These are phyloP conservation scores for Taenaris catops DNA, from an alignment of 2,888 invertebrate genomes.

Conservation along the genomic window DNA sequence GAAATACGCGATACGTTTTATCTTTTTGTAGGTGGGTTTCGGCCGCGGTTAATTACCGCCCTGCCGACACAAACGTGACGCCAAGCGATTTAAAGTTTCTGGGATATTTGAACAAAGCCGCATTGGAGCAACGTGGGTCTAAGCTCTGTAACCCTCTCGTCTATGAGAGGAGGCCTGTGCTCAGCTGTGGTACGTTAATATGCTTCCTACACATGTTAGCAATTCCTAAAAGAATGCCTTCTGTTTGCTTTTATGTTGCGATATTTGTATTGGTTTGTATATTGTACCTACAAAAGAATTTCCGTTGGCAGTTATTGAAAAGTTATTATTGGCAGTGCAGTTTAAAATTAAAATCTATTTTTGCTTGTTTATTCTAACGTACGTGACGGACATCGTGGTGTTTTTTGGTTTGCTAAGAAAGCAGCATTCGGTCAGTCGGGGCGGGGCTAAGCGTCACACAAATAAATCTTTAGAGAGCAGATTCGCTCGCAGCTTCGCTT, in stretches of 20 bases:
- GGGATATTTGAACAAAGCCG: too few species aligned
- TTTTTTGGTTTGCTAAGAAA: constrained; percentile 43
- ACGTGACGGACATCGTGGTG: constrained; percentile 36
- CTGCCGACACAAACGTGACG: too few species aligned
- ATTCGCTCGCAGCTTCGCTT: constrained; percentile 46
- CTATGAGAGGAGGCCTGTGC: too few species aligned
- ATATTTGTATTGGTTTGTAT: too few species aligned
- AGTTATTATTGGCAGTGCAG: constrained; percentile 25
- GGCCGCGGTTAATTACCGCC: too few species aligned
- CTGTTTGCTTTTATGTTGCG: too few species aligned
- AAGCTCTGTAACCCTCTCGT: too few species aligned
- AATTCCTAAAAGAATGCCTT: not conserved
- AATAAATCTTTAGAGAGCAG: constrained; percentile 40
- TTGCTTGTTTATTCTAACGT: constrained; percentile 44
- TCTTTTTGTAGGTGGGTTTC: too few species aligned
- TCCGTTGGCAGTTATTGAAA: constrained; percentile 14
- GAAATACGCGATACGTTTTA: too few species aligned
- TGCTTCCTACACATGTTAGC: not conserved
- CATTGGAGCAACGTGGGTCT: too few species aligned
- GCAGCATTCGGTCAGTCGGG: constrained; percentile 36
- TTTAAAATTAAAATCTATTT: constrained; percentile 33
- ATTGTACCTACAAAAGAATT: constrained; percentile 3
- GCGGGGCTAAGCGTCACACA: constrained; percentile 63
- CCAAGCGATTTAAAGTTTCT: too few species aligned
- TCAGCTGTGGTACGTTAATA: too few species aligned